A percentile compares a stretch with the other conserved stretches of the same genome.
These are phyloP conservation scores for Drosophila macrospina DNA, from an alignment of 2,888 invertebrate genomes.

Conservation along the genomic window DNA sequence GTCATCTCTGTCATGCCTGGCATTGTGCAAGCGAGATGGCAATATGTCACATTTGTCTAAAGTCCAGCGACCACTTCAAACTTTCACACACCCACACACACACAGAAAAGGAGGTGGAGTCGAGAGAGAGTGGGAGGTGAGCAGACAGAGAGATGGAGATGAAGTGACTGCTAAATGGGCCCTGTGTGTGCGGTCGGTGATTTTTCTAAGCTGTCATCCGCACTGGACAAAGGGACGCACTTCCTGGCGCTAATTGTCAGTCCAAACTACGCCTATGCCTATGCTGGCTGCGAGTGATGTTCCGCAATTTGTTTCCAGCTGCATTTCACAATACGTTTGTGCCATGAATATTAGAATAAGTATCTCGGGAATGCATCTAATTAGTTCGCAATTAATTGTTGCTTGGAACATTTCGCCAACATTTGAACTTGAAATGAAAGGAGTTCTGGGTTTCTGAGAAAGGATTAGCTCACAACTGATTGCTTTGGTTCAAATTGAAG, in stretches of 20 bases:
- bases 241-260: conserved; percentile 62
- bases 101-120: neutral
- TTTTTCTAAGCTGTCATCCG: conserved; percentile 79
- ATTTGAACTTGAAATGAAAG: no score
- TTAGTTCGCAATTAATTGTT: no score
- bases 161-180: conserved; percentile 16
- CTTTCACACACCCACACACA: conserved; percentile 16
- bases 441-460: no score
- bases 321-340: conserved; percentile 4
- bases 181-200: conserved; percentile 51
- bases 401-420: no score
- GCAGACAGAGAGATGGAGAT: neutral
- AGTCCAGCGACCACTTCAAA: conserved; percentile 68
- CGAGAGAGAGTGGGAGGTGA: neutral
- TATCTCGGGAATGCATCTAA: neutral
- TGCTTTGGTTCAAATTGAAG: no score
- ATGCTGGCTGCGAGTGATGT: conserved; percentile 5
- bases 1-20: conserved; percentile 5
- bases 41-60: conserved; percentile 74
- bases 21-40: conserved; percentile 29
- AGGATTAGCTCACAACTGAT: no score
- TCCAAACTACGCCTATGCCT: conserved; percentile 56
- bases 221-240: conserved; percentile 52
- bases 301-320: conserved; percentile 15
- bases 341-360: neutral